A percentile compares a stretch with the other conserved stretches of the same genome.
phyloP scores from a whole-genome alignment of 2,113 vertebrate species.

The Ahaetulla prasina region DNA sequence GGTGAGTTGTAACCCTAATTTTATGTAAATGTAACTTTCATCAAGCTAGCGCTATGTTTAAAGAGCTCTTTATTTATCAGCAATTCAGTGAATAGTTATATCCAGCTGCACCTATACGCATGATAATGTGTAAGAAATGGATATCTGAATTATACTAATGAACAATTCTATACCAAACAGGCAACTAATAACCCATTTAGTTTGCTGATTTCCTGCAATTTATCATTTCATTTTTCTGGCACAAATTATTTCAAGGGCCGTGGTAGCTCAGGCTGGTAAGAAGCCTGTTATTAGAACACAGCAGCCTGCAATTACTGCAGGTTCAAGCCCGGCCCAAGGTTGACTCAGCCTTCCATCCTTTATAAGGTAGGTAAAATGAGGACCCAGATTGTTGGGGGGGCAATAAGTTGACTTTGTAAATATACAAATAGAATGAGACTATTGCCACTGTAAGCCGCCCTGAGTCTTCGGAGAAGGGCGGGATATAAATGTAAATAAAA shows the following conservation, averaged over 20 bases:
- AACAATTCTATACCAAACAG: neutral
- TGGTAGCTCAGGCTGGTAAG: too few relatives aligned
- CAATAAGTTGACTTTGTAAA: too few relatives aligned
- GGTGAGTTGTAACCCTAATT: neutral
- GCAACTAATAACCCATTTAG: conserved; percentile 4
- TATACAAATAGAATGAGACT: too few relatives aligned
- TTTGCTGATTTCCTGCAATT: neutral
- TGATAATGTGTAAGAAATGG: neutral
- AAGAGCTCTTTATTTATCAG: neutral
- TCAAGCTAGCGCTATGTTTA: neutral
- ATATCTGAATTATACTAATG: neutral
- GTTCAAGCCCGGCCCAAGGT: too few relatives aligned
- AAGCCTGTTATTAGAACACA: too few relatives aligned
- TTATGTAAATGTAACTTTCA: neutral
- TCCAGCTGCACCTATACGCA: neutral
- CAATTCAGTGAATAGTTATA: neutral
- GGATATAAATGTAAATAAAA: too few relatives aligned
- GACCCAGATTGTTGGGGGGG: too few relatives aligned
- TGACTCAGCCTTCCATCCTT: too few relatives aligned
- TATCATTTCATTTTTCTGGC: neutral
- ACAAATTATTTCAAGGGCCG: conserved; percentile 4
- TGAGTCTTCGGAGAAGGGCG: too few relatives aligned
- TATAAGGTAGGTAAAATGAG: too few relatives aligned
- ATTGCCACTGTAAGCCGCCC: too few relatives aligned
- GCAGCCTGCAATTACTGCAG: too few relatives aligned